phyloP scores from a whole-genome alignment of 2,113 vertebrate genomes.

The Mus pahari region DNA sequence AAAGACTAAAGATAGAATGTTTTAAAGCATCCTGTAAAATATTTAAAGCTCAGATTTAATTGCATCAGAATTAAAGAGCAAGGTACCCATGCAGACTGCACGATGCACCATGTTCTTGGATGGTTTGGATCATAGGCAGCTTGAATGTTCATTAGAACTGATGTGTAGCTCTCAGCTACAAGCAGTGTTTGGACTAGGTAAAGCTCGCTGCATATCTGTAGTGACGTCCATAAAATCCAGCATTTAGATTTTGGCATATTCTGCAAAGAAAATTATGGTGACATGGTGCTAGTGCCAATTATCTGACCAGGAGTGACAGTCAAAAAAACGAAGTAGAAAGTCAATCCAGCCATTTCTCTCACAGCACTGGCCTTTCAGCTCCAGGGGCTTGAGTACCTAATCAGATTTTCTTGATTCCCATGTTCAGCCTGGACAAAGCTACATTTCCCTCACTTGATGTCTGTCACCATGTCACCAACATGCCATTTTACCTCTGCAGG shows the following conservation, averaged over 20 bases:
- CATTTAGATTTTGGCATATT: conserved; percentile 39
- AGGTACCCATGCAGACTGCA: not conserved
- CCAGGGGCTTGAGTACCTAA: not conserved
- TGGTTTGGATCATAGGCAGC: not conserved
- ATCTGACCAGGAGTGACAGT: not conserved
- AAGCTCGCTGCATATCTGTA: not conserved
- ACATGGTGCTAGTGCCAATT: conserved; percentile 43
- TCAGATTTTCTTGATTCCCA: conserved; percentile 46
- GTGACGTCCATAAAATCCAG: conserved; percentile 20
- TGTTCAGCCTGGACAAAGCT: not conserved
- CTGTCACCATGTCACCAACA: not conserved
- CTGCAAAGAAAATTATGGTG: conserved; percentile 63
- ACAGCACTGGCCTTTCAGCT: not conserved
- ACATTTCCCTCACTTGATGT: not conserved
- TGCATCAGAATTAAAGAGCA: not conserved
- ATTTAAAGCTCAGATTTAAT: not conserved
- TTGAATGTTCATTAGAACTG: not conserved
- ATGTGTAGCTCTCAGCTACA: not conserved
- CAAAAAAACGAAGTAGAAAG: not conserved
- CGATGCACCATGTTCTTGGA: not conserved
- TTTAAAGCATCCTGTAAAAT: not conserved
- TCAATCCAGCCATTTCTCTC: not conserved
- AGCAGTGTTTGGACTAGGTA: not conserved
- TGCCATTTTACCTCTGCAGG: not conserved
- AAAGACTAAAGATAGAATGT: not conserved